These are phyloP conservation scores for Melanaphis sacchari DNA, from an alignment of 1,140 invertebrate species.

Conservation along the genomic window DNA sequence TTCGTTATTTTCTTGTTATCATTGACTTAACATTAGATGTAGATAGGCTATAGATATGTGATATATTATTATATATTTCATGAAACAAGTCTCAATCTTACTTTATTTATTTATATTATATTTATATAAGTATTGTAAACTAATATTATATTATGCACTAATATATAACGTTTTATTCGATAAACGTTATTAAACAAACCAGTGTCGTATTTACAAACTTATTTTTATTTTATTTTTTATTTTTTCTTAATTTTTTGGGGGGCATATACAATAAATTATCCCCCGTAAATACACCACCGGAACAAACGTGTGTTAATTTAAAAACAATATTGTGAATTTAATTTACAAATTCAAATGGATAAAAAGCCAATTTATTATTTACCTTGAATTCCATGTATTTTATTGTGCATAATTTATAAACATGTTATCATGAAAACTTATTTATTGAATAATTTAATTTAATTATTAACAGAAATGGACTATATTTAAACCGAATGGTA, in stretches of 20 bases:
- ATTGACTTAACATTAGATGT: not conserved
- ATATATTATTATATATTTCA: too few species aligned
- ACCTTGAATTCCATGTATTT: not conserved
- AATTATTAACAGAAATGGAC: not conserved
- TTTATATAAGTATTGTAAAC: not conserved
- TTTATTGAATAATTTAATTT: not conserved
- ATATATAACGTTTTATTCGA: not conserved
- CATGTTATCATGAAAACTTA: not conserved
- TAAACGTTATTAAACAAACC: not conserved
- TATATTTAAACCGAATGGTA: not conserved
- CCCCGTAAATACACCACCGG: too few species aligned
- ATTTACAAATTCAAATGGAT: not conserved
- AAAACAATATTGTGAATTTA: not conserved
- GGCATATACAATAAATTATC: too few species aligned
- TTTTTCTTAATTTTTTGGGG: too few species aligned
- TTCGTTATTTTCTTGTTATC: not conserved
- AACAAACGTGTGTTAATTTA: too few species aligned
- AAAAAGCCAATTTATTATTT: not conserved
- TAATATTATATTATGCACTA: not conserved
- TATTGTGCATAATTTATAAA: not conserved
- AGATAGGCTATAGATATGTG: not conserved
- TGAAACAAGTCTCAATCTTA: not conserved
- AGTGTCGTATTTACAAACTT: too few species aligned
- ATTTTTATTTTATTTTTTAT: too few species aligned
- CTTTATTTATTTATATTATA: not conserved